Base-by-base conservation (phyloP, 2,797 vertebrate genomes). In the Coracias cyanogaster region DNA sequence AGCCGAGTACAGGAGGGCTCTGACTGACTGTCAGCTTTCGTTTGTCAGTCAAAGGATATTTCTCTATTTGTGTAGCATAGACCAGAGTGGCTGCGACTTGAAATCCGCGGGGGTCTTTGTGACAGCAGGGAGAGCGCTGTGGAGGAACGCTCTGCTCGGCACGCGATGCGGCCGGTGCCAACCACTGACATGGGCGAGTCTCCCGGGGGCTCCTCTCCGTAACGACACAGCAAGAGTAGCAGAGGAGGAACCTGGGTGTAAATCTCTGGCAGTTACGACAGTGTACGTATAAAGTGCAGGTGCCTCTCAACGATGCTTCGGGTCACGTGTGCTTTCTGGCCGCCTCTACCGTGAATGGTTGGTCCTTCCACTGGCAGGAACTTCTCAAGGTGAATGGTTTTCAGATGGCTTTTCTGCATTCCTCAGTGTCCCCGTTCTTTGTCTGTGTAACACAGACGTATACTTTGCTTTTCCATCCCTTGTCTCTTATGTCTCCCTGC, bases 1-100 rank as follows among this genome's bases (percentile, higher is more conserved):
- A 35, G 80, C 84, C 43, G 89, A 86, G 54, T 86, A 24, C 83
- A 82, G 94, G 83, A 94, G 89, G 87, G 94, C 88, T 49, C 93
- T 6, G 57, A 45, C 82, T 51, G 87, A 31, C 93, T 97, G 95
- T 97, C 97, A 95, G 72, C 90, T 95, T 85, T 69, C 39, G 82
- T 97, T 97, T 73, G 52, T 97, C 96, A 94, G 15, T 92, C 89
- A 74, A 15, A 91, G 92, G 82, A 13, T 62, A 33, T 77, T 94
- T 86, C 89, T 83, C 52, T 83, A 2, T 82, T 67, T 26, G 3
- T 64, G 71, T 5, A 8, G 62, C 18, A 7, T 8, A 73, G 82
- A 86, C 91, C 85, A 71, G 86, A 82, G 91, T 19, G 61, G 64
- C 76, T 76, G 79, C 69, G 48, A 1, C 70, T 81, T 57, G 57